A percentile compares a stretch with the other conserved stretches of the same genome.
phyloP scores from a whole-genome alignment of 2,888 invertebrate genomes.

The Zeuzera pyrina region DNA sequence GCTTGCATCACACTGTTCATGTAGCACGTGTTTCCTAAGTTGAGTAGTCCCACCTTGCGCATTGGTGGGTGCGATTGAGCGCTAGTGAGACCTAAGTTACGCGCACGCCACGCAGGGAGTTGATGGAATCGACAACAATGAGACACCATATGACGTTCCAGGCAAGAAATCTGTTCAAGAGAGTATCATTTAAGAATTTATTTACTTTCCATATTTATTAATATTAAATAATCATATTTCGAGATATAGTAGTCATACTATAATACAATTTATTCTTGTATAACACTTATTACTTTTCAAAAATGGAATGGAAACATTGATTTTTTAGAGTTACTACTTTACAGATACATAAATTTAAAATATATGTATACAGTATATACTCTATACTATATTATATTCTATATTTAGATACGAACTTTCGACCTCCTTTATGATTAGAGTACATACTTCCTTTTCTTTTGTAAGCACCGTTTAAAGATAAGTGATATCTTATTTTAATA shows the following conservation, averaged over 20 bases:
- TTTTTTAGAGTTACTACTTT: no score
- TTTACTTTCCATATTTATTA: no score
- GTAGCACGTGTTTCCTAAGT: constrained; percentile 91
- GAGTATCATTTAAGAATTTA: no score
- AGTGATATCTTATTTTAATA: neutral
- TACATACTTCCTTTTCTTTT: neutral
- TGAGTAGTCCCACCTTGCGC: constrained; percentile 81
- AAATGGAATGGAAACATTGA: no score
- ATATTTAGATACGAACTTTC: no score
- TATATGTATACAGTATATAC: no score
- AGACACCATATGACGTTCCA: constrained; percentile 58
- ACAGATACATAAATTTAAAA: no score
- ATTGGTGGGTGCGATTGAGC: constrained; percentile 31
- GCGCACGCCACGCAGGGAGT: constrained; percentile 37
- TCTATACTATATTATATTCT: no score
- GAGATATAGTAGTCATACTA: no score
- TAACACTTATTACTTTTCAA: no score
- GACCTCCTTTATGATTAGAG: neutral
- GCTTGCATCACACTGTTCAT: constrained; percentile 92
- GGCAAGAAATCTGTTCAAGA: constrained; percentile 36
- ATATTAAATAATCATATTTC: no score
- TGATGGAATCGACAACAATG: constrained; percentile 42
- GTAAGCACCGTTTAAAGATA: neutral
- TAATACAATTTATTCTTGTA: no score
- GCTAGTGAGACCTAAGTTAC: constrained; percentile 26